Conservation (phyloP, 2,888 invertebrate genomes). For the Drosophila mayaguana region DNA sequence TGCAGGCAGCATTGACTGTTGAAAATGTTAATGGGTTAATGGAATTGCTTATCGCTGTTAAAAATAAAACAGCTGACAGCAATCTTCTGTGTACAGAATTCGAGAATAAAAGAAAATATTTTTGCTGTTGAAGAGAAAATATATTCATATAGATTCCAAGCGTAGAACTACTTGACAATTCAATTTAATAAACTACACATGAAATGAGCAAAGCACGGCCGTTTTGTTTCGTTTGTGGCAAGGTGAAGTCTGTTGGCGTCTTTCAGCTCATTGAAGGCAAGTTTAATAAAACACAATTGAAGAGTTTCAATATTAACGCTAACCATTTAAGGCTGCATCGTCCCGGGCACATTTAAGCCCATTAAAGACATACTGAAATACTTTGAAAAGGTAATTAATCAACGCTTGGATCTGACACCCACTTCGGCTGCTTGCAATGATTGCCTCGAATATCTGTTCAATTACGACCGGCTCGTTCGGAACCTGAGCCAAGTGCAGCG, state of each 20-base stretch:
- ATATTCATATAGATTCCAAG: not conserved
- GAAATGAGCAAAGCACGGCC: constrained; percentile 48
- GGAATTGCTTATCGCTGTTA: constrained; percentile 15
- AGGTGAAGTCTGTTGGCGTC: constrained; percentile 66
- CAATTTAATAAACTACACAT: not conserved
- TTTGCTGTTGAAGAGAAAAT: not conserved
- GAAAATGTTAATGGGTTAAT: constrained; percentile 3
- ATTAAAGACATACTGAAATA: constrained; percentile 68
- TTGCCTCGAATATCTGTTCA: constrained; percentile 70
- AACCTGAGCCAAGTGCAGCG: constrained; percentile 70
- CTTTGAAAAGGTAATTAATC: constrained; percentile 68
- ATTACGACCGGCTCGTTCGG: constrained; percentile 66
- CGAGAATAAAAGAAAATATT: constrained; percentile 26
- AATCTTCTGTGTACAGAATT: constrained; percentile 42
- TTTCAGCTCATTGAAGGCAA: constrained; percentile 55
- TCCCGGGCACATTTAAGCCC: constrained; percentile 67
- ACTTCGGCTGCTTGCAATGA: constrained; percentile 65
- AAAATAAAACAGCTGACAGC: constrained; percentile 31
- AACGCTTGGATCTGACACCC: constrained; percentile 58
- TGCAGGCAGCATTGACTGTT: not conserved
- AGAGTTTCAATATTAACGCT: not conserved
- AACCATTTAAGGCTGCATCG: constrained; percentile 61
- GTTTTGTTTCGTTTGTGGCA: constrained; percentile 68
- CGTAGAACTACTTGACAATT: not conserved
- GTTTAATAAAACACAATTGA: not conserved